Evolutionary conservation across 2,797 vertebrate genomes (phyloP).

Genomic region (Ficedula albicollis): DNA sequence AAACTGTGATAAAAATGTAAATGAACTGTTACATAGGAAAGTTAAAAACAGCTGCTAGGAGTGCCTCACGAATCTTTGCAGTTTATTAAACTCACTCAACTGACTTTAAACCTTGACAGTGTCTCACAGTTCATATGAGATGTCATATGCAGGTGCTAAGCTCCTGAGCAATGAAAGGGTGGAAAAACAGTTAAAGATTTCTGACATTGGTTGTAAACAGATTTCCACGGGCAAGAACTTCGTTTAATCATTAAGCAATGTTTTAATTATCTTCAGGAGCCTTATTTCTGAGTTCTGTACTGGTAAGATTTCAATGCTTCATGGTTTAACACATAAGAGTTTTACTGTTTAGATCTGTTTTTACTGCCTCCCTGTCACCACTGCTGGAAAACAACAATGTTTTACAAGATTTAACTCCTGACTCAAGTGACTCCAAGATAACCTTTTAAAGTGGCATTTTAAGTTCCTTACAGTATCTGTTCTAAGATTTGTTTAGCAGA

Average conservation of each 20-base stretch:
- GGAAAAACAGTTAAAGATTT: conserved; percentile 1
- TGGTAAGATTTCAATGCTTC: conserved; percentile 9
- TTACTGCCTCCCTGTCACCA: neutral
- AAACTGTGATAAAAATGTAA: neutral
- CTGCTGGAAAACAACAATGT: neutral
- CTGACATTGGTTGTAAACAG: neutral
- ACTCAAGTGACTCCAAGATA: neutral
- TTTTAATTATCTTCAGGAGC: conserved; percentile 36
- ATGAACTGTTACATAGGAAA: neutral
- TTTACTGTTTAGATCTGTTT: conserved; percentile 7
- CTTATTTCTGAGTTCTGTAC: conserved; percentile 4
- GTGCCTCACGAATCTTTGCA: neutral
- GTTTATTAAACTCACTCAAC: neutral
- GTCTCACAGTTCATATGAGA: neutral
- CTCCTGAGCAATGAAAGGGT: neutral
- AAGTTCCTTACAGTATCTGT: neutral
- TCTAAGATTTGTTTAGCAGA: neutral
- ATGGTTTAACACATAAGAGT: conserved; percentile 11
- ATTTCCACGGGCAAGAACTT: conserved; percentile 17
- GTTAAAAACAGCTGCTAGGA: neutral
- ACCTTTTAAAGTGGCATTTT: neutral
- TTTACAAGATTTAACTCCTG: neutral
- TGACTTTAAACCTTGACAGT: neutral
- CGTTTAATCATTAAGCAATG: conserved; percentile 57
- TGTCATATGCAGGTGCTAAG: neutral